A percentile compares a stretch with the other conserved stretches of the same genome.
Evolutionary conservation across 2,797 vertebrate species (phyloP).

Genomic region (Aphelocoma californica): DNA sequence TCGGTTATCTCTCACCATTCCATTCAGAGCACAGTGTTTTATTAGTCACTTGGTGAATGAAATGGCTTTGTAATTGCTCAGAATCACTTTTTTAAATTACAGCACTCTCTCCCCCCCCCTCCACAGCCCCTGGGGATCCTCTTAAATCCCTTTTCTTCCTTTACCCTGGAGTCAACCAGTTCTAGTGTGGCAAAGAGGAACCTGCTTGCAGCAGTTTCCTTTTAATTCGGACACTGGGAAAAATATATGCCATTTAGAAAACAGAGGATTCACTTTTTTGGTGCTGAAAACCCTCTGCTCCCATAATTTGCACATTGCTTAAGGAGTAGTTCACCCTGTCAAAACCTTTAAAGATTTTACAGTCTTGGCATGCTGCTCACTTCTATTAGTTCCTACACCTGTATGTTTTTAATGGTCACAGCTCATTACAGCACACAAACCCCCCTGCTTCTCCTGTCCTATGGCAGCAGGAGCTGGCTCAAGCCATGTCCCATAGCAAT

Average conservation of each 20-base stretch:
- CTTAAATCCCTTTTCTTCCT: conserved; percentile 2
- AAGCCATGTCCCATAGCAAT: neutral
- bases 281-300: neutral
- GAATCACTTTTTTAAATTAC: neutral
- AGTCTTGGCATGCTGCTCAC: neutral
- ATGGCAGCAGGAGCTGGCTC: neutral
- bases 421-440: neutral
- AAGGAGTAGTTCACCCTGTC: neutral
- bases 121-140: neutral
- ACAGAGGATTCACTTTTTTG: neutral
- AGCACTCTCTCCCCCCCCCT: neutral
- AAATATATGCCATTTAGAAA: neutral
- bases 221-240: neutral
- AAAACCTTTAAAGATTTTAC: neutral
- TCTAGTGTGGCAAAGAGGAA: neutral
- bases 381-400: neutral
- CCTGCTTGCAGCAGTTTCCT: neutral
- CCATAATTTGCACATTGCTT: neutral
- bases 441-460: neutral
- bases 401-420: neutral
- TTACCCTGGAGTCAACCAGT: neutral
- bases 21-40: neutral
- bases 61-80: conserved; percentile 54
- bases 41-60: conserved; percentile 46
- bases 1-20: neutral